A percentile compares a stretch with the other conserved stretches of the same genome.
These are phyloP conservation scores for Mastacembelus armatus DNA, from an alignment of 2,797 vertebrate species.

Conservation along the genomic window DNA sequence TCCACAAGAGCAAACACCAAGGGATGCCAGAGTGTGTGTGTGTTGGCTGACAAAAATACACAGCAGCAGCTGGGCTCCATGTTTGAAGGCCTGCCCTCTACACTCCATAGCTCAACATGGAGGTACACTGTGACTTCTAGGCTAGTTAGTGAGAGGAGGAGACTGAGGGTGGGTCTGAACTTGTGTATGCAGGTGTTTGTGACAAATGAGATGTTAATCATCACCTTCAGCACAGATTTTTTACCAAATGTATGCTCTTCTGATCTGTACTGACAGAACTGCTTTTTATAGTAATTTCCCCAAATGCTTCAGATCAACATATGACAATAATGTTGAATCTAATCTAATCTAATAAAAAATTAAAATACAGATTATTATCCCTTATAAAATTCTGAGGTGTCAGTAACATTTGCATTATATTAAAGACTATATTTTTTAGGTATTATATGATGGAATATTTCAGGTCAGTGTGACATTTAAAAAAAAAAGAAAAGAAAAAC, in stretches of 20 bases:
- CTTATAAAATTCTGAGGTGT: background rate
- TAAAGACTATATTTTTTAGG: background rate
- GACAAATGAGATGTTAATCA: conserved; percentile 81
- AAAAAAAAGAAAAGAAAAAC: conserved; percentile 4
- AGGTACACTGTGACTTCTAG: conserved; percentile 79
- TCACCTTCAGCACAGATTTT: conserved; percentile 39
- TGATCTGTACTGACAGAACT: conserved; percentile 3
- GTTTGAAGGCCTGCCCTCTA: conserved; percentile 78
- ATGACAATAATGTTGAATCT: too few relatives aligned
- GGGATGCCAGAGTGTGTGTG: conserved; percentile 69
- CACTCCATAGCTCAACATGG: conserved; percentile 72
- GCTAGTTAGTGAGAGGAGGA: conserved; percentile 77
- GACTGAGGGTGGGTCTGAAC: conserved; percentile 68
- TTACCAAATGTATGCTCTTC: conserved; percentile 9
- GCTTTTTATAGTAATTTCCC: background rate
- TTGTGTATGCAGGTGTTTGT: conserved; percentile 79
- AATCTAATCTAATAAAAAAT: too few relatives aligned
- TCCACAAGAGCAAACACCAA: conserved; percentile 79
- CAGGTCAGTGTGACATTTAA: too few relatives aligned
- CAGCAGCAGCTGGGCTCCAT: conserved; percentile 79
- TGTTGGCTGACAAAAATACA: conserved; percentile 80
- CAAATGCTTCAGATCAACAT: background rate
- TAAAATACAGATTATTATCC: background rate
- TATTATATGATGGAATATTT: background rate
- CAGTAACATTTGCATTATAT: background rate